Percentiles rank a stretch among this genome's conserved stretches.
These are phyloP conservation scores for Planococcus citri DNA, from an alignment of 1,140 invertebrate species.

Conservation along the genomic window DNA sequence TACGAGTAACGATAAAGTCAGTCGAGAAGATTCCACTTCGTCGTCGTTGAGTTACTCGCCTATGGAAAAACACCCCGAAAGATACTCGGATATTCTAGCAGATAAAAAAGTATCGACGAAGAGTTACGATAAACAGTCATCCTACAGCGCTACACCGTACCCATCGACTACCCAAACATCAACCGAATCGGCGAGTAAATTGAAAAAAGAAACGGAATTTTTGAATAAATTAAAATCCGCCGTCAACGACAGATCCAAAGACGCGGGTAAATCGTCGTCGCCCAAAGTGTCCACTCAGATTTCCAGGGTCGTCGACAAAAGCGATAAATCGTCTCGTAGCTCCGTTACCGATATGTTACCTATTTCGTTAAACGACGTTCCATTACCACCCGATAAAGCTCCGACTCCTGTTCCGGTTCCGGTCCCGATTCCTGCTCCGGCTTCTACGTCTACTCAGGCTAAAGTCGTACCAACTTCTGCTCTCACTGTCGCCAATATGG, in stretches of 20 bases:
- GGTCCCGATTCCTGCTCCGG: too few relatives aligned
- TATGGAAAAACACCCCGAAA: constrained; percentile 27
- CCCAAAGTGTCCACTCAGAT: background rate
- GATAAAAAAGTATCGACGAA: background rate
- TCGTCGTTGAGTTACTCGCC: constrained; percentile 30
- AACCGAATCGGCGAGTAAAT: background rate
- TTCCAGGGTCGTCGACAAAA: background rate
- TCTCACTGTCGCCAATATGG: too few relatives aligned
- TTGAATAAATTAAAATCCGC: background rate
- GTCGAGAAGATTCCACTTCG: background rate
- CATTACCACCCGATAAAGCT: background rate
- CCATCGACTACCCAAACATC: background rate
- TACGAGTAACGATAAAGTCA: background rate
- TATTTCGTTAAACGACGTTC: background rate
- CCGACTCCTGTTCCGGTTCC: background rate
- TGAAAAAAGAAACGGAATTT: background rate
- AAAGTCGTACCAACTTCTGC: too few relatives aligned
- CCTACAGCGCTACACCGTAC: too few relatives aligned
- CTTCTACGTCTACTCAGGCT: too few relatives aligned
- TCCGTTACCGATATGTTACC: background rate
- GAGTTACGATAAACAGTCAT: background rate
- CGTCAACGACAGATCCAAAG: background rate
- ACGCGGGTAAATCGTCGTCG: background rate
- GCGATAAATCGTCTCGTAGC: background rate
- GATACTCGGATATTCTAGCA: constrained; percentile 28